Percentiles rank a stretch among this genome's conserved stretches.
These are phyloP conservation scores for Eurois occulta DNA, from an alignment of 2,888 invertebrate genomes.

Conservation along the genomic window DNA sequence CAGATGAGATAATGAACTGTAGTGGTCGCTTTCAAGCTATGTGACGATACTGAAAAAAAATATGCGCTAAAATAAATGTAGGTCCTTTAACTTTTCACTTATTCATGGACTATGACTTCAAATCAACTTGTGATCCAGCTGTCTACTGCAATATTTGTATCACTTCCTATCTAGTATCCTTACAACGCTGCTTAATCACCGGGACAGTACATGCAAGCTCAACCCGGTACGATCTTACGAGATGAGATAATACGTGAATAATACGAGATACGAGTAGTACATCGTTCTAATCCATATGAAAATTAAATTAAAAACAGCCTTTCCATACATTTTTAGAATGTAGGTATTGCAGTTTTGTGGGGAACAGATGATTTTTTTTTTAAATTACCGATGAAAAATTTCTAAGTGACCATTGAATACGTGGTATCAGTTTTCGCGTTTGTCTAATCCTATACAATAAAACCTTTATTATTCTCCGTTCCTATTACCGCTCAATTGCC, in stretches of 20 bases:
- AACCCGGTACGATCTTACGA: background rate
- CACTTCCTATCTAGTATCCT: background rate
- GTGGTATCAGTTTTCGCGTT: no score
- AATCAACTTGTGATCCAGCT: background rate
- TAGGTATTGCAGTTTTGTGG: no score
- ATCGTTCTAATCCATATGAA: no score
- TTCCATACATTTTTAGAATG: no score
- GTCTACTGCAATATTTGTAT: background rate
- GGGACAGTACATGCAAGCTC: conserved; percentile 5
- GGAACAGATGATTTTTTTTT: no score
- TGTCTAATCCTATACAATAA: background rate
- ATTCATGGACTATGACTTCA: background rate
- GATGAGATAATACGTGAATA: no score
- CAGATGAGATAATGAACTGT: background rate
- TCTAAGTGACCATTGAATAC: no score
- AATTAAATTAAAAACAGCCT: no score
- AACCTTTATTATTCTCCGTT: background rate
- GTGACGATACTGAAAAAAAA: background rate
- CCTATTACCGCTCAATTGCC: background rate
- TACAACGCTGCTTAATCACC: conserved; percentile 5
- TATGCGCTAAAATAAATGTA: background rate
- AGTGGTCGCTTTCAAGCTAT: background rate
- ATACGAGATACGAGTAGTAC: no score
- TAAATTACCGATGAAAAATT: no score
- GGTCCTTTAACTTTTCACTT: background rate